phyloP scores from a whole-genome alignment of 2,113 vertebrate genomes.

The Myrmecophaga tridactyla region DNA sequence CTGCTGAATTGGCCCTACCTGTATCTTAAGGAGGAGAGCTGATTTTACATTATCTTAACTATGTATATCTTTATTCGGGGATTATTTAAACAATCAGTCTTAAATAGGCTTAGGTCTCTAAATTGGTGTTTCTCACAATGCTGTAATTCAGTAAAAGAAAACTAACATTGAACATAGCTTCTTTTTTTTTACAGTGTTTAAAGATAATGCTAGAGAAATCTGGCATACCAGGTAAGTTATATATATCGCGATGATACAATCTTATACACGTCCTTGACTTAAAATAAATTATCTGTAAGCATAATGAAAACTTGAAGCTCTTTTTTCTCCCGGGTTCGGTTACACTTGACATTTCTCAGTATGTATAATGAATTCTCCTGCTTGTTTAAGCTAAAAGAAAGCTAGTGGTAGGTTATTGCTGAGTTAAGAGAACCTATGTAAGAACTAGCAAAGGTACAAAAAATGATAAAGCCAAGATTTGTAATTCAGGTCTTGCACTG shows the following conservation, averaged over 20 bases:
- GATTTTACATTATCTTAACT: neutral
- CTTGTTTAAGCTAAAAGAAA: neutral
- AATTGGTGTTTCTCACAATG: neutral
- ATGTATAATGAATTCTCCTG: neutral
- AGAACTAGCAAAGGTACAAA: neutral
- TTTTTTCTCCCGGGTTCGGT: neutral
- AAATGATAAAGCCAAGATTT: neutral
- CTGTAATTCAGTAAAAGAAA: neutral
- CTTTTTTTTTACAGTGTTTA: conserved; percentile 89
- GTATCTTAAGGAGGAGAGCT: neutral
- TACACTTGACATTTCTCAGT: neutral
- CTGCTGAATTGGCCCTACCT: neutral
- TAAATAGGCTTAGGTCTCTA: neutral
- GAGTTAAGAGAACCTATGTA: neutral
- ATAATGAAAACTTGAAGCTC: neutral
- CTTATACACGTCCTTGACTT: neutral
- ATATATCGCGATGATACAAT: neutral
- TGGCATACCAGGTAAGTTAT: conserved; percentile 90
- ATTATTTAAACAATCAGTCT: neutral
- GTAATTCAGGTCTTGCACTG: neutral
- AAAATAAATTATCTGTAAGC: neutral
- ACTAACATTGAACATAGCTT: neutral
- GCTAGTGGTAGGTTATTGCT: neutral
- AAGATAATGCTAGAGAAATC: conserved; percentile 88
- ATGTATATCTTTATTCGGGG: neutral